Conservation (phyloP, 2,888 invertebrate genomes). For the Metopia argyrocephala region DNA sequence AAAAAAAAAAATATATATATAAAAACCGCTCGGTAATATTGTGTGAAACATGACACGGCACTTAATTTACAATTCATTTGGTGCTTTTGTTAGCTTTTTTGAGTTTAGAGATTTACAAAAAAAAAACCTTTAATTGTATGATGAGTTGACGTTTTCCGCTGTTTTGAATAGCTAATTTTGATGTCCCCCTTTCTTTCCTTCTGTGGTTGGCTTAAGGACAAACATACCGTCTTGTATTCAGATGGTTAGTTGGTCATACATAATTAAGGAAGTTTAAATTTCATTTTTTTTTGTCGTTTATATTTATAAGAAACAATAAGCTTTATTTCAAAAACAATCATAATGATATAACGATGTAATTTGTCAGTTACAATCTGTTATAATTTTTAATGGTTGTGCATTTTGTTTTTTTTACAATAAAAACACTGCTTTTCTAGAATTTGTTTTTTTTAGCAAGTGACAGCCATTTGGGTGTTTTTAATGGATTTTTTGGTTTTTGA, state of each 20-base stretch:
- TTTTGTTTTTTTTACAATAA: not conserved
- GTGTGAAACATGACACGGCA: slow-evolving; percentile 73
- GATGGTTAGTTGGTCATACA: slow-evolving; percentile 45
- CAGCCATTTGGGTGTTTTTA: slow-evolving; percentile 25
- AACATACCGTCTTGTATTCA: not conserved
- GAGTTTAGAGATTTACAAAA: too few relatives aligned
- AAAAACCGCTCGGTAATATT: slow-evolving; percentile 66
- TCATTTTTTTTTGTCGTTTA: not conserved
- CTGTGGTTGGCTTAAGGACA: slow-evolving; percentile 31
- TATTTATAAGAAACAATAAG: slow-evolving; percentile 32
- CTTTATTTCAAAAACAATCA: slow-evolving; percentile 48
- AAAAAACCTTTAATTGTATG: slow-evolving; percentile 67
- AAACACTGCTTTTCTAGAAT: not conserved
- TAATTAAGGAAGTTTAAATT: slow-evolving; percentile 14
- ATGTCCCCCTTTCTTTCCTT: not conserved
- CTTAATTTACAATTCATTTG: slow-evolving; percentile 76
- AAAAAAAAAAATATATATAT: too few relatives aligned
- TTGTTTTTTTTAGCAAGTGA: slow-evolving; percentile 11
- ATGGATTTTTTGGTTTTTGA: slow-evolving; percentile 24
- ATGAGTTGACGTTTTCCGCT: slow-evolving; percentile 64
- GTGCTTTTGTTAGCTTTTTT: slow-evolving; percentile 64
- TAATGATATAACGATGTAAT: slow-evolving; percentile 67
- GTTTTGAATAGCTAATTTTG: slow-evolving; percentile 18
- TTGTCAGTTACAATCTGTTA: slow-evolving; percentile 61
- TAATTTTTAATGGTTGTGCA: slow-evolving; percentile 18